Percentiles rank a stretch among this genome's conserved stretches.
Conservation (phyloP, 2,888 invertebrate species). For the Tinea trinotella region DNA sequence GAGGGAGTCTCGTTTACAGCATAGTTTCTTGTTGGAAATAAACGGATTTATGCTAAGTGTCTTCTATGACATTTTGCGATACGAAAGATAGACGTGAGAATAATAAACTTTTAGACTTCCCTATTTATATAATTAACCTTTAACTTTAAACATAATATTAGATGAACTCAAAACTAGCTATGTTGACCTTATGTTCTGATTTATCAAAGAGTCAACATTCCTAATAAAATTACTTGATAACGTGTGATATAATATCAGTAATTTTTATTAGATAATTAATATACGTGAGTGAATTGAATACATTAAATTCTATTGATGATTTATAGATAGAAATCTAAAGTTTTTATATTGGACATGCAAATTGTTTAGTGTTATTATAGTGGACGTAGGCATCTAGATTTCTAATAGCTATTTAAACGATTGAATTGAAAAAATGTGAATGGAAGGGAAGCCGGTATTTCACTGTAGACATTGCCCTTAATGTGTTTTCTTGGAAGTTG, state of each 20-base stretch:
- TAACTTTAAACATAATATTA: constrained; percentile 7
- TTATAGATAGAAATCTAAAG: background rate
- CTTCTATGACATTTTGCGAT: too few relatives aligned
- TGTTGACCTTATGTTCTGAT: background rate
- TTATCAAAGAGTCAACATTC: background rate
- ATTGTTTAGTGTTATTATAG: too few relatives aligned
- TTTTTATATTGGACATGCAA: too few relatives aligned
- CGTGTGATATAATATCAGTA: too few relatives aligned
- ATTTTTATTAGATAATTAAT: too few relatives aligned
- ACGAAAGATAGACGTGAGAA: background rate
- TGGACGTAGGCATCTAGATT: background rate
- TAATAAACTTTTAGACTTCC: background rate
- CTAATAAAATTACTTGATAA: background rate
- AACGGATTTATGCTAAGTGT: too few relatives aligned
- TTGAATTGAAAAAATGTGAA: background rate
- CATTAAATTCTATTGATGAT: background rate
- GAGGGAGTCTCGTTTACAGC: too few relatives aligned
- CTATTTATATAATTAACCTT: background rate
- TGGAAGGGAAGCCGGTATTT: background rate
- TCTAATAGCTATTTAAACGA: background rate
- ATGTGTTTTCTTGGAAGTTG: constrained; percentile 15
- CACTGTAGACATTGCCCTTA: constrained; percentile 11
- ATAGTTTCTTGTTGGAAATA: too few relatives aligned
- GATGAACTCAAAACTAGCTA: background rate
- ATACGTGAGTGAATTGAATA: background rate